These are phyloP conservation scores for Pithys albifrons DNA, from an alignment of 2,113 vertebrate genomes.

Conservation along the genomic window DNA sequence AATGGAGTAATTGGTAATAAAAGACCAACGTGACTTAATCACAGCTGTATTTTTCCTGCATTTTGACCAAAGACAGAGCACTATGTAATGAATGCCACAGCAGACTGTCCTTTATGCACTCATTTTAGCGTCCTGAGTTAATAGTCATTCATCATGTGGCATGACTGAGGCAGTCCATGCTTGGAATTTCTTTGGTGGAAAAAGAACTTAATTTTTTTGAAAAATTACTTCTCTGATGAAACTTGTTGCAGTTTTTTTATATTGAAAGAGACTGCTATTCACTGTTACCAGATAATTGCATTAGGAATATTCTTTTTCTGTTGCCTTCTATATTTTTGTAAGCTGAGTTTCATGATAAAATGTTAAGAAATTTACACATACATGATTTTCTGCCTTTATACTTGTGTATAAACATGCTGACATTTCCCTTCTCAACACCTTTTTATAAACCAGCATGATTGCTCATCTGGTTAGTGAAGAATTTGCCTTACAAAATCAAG, in stretches of 20 bases:
- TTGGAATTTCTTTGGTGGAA: neutral
- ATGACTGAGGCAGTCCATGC: neutral
- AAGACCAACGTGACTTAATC: neutral
- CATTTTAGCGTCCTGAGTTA: neutral
- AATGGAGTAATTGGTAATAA: neutral
- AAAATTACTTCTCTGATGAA: neutral
- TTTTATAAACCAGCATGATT: constrained; percentile 32
- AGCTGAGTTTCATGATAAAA: neutral
- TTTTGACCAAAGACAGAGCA: neutral
- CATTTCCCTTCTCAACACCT: constrained; percentile 14
- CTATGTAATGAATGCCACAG: neutral
- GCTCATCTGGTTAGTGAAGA: constrained; percentile 10
- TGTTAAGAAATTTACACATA: neutral
- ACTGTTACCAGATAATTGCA: neutral
- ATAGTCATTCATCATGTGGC: neutral
- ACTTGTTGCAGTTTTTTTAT: neutral
- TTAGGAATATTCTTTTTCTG: neutral
- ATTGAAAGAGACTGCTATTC: neutral
- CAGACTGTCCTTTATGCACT: neutral
- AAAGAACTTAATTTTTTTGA: neutral
- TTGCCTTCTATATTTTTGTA: neutral
- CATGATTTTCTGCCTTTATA: neutral
- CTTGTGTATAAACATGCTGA: constrained; percentile 36
- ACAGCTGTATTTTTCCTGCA: neutral
- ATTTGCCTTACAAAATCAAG: constrained; percentile 23